These are phyloP conservation scores for Ophion ventricosus DNA, from an alignment of 2,888 invertebrate species.

Conservation along the genomic window DNA sequence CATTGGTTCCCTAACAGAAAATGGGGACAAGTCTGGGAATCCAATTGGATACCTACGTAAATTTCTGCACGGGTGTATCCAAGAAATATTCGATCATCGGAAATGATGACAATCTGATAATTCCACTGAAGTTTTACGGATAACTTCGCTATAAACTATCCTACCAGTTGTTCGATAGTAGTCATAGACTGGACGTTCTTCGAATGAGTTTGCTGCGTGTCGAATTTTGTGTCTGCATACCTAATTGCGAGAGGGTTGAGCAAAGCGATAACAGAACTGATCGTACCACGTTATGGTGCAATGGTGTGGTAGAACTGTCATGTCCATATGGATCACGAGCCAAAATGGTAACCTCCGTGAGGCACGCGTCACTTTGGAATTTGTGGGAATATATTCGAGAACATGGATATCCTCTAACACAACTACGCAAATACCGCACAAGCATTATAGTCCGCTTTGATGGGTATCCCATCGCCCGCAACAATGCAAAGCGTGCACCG, in stretches of 20 bases:
- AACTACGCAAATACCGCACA: neutral
- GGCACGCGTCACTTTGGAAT: constrained; percentile 38
- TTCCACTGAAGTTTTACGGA: neutral
- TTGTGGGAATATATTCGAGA: constrained; percentile 46
- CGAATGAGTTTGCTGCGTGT: neutral
- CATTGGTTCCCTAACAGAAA: too few relatives aligned
- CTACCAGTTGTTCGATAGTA: neutral
- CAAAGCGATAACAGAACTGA: constrained; percentile 11
- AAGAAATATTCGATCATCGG: neutral
- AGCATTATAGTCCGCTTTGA: constrained; percentile 23
- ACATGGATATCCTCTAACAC: constrained; percentile 8
- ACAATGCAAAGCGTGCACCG: constrained; percentile 39
- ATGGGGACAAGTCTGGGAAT: too few relatives aligned
- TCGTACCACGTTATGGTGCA: neutral
- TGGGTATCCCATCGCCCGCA: constrained; percentile 24
- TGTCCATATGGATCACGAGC: constrained; percentile 11
- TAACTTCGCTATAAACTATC: neutral
- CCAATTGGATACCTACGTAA: too few relatives aligned
- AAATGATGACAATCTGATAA: neutral
- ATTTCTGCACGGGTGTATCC: too few relatives aligned
- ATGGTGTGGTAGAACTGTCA: constrained; percentile 16
- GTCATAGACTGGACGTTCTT: neutral
- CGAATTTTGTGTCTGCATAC: neutral
- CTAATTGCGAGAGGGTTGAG: neutral
- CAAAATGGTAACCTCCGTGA: constrained; percentile 44